Base-by-base conservation (phyloP, 92 coral and sea anemone genomes). In the Umimayanthus kanabou region DNA sequence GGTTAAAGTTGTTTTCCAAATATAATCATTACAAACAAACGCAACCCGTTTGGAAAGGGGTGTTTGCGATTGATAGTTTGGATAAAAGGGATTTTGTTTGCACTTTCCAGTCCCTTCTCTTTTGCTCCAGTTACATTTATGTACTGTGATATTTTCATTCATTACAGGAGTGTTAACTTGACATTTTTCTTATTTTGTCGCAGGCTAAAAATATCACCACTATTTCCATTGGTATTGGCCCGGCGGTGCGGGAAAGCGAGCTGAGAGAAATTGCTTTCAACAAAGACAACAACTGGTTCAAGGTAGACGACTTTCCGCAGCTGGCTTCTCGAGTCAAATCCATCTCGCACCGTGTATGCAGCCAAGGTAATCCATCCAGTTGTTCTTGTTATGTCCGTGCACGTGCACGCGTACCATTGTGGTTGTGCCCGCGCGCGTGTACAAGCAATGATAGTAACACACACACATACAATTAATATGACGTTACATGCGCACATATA, bases 141-240 rank as follows among this genome's bases (percentile, higher is more conserved):
- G 65, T 49, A 2, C 28, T 49, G 18, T 3, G 53, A 26, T 55
- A 5, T 28, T 55, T 26, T 13, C 18, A 49, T 20, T 53, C 47
- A 79, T 55, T 53, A 1, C 37, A 16, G 49, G 9, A 73, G 39
- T 14, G 20, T 47, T 10, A 30, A 58, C 15, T 49, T 49, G 49
- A 45, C n/a, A 15, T 15, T 16, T 57, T 25, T 37, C 9, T 4
- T 39, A 20, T 29, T 22, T 50, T 33, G 15, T 82, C 72, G 72
- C 76, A 94, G 98, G 88, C 93, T 2, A 93, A 93, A 74, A 90
- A 87, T 29, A 92, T 95, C 39, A 94, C 94, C 22, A 92, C 90
- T 4, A 74, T 95, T 45, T 92, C 92, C 0, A 89, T 95, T 39
- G 94, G 94, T 58, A 88, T 93, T 25, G 96, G 98, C 22, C 87